Percentiles rank a stretch among this genome's conserved stretches.
Evolutionary conservation across 2,797 vertebrate species (phyloP).

Genomic region (Allobates femoralis): DNA sequence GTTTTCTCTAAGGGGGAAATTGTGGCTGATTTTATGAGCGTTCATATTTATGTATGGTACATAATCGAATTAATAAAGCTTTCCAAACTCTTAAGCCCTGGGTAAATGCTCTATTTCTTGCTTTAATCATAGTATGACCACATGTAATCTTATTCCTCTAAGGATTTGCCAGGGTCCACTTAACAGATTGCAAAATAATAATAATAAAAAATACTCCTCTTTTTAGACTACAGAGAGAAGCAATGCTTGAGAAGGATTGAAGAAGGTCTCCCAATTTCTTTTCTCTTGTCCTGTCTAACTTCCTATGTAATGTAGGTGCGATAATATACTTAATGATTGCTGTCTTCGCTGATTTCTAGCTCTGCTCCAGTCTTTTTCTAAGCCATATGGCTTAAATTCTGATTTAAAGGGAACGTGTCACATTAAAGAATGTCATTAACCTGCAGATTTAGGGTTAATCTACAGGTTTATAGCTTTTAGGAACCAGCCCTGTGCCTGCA

Average conservation of each 20-base stretch:
- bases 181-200: slow-evolving; percentile 40
- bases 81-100: slow-evolving; percentile 51
- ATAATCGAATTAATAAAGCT: slow-evolving; percentile 58
- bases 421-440: no score
- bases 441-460: no score
- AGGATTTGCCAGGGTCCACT: slow-evolving; percentile 45
- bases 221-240: neutral
- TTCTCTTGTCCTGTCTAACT: no score
- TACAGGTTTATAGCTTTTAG: no score
- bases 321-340: no score
- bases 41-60: slow-evolving; percentile 55
- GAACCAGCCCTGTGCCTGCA: no score
- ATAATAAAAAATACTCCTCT: slow-evolving; percentile 7
- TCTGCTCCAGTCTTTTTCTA: no score
- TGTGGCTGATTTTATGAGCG: slow-evolving; percentile 47
- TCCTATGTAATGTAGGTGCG: no score
- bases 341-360: no score
- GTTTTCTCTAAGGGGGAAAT: slow-evolving; percentile 46
- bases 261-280: no score
- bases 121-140: slow-evolving; percentile 55
- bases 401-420: no score
- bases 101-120: slow-evolving; percentile 49
- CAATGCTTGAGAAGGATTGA: neutral
- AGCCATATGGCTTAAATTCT: no score
- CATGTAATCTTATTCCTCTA: slow-evolving; percentile 49